A percentile compares a stretch with the other conserved stretches of the same genome.
Evolutionary conservation across 2,888 invertebrate genomes (phyloP).

Genomic region (Ischnura elegans): DNA sequence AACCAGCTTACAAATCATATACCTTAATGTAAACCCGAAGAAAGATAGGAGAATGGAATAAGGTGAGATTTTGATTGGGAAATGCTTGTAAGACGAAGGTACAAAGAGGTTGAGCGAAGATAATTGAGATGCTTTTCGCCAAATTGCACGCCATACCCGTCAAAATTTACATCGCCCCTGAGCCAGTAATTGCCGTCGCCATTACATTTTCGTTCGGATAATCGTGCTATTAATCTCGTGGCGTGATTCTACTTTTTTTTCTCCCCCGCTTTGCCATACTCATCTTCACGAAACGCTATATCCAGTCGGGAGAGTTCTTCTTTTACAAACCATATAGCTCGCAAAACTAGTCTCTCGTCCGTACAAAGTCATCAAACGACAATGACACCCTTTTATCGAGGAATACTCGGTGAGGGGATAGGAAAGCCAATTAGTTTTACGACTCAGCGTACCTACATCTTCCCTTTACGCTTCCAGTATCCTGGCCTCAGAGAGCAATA

Average conservation of each 20-base stretch:
- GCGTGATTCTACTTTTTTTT: neutral
- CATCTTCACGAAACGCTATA: too few relatives aligned
- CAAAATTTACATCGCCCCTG: neutral
- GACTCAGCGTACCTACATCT: neutral
- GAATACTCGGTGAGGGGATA: neutral
- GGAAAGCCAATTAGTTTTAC: neutral
- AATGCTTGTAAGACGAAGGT: too few relatives aligned
- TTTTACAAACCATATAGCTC: too few relatives aligned
- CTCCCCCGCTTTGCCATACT: neutral
- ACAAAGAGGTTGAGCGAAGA: neutral
- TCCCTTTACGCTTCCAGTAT: too few relatives aligned
- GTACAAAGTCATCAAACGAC: neutral
- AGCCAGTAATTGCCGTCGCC: neutral
- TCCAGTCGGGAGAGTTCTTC: too few relatives aligned
- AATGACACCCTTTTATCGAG: neutral
- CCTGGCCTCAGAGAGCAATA: too few relatives aligned
- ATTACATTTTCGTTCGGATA: too few relatives aligned
- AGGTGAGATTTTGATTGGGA: too few relatives aligned
- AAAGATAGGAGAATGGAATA: too few relatives aligned
- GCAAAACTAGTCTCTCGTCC: too few relatives aligned
- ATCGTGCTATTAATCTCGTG: neutral
- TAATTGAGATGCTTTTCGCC: neutral
- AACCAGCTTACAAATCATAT: too few relatives aligned
- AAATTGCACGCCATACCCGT: neutral
- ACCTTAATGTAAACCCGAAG: too few relatives aligned